Conservation (phyloP, 2,113 vertebrate species). For the Ursus arctos region DNA sequence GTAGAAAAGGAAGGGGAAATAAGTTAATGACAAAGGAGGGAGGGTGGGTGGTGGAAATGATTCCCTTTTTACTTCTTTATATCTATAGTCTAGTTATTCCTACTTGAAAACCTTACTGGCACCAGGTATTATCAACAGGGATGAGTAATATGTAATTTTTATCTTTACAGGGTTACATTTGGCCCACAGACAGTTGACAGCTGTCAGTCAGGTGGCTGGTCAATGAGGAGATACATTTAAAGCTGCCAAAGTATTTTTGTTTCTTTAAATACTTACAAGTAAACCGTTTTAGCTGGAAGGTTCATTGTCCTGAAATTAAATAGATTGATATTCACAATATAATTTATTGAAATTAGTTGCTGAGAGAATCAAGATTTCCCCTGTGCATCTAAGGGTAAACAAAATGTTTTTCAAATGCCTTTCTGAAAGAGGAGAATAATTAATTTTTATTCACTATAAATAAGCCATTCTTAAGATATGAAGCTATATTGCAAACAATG, state of each 20-base stretch:
- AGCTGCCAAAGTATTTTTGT: constrained; percentile 74
- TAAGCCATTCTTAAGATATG: constrained; percentile 54
- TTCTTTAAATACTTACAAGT: constrained; percentile 77
- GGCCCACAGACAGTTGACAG: constrained; percentile 74
- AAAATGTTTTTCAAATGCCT: constrained; percentile 32
- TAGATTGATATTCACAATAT: neutral
- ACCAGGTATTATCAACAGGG: constrained; percentile 76
- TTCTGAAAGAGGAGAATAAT: constrained; percentile 19
- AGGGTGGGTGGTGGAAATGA: neutral
- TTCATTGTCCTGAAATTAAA: constrained; percentile 39
- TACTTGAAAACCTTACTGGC: constrained; percentile 73
- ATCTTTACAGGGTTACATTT: constrained; percentile 77
- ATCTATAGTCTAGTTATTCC: constrained; percentile 56
- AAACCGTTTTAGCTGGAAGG: constrained; percentile 57
- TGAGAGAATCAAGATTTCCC: constrained; percentile 5
- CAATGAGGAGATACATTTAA: constrained; percentile 61
- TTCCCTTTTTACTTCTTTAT: constrained; percentile 53
- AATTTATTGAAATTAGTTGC: constrained; percentile 54
- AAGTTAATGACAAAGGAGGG: neutral
- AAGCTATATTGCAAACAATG: constrained; percentile 55
- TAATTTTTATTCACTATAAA: constrained; percentile 45
- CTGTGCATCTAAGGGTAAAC: neutral
- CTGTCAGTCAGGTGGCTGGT: constrained; percentile 80
- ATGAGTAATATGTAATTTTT: constrained; percentile 84
- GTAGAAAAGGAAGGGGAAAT: neutral